A percentile compares a stretch with the other conserved stretches of the same genome.
Evolutionary conservation across 2,113 vertebrate genomes (phyloP).

Genomic region (Carassius carassius): DNA sequence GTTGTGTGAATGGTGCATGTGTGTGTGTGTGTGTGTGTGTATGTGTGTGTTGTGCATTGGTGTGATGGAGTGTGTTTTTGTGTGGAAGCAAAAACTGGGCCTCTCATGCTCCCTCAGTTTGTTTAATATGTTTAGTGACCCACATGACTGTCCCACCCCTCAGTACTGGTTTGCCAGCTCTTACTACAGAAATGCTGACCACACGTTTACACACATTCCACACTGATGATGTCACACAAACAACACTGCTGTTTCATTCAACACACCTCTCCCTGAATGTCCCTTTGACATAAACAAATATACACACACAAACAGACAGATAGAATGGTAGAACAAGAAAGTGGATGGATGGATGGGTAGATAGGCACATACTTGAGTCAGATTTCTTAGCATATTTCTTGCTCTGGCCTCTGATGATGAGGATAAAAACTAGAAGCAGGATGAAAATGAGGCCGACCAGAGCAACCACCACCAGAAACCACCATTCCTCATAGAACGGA

Average conservation of each 20-base stretch:
- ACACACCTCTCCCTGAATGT: neutral
- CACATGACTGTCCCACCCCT: neutral
- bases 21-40: neutral
- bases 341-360: neutral
- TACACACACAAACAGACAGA: neutral
- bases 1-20: neutral
- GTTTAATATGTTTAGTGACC: conserved; percentile 26
- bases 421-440: conserved; percentile 91
- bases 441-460: conserved; percentile 96
- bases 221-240: conserved; percentile 21
- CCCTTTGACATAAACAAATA: neutral
- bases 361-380: conserved; percentile 79
- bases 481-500: conserved; percentile 97
- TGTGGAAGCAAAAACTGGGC: neutral
- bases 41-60: neutral
- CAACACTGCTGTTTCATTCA: neutral
- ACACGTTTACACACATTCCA: neutral
- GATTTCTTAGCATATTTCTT: conserved; percentile 96
- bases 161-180: neutral
- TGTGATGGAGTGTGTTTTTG: neutral
- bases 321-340: neutral
- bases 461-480: conserved; percentile 95
- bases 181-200: conserved; percentile 15
- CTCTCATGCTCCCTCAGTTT: conserved; percentile 14
- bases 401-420: conserved; percentile 95